Evolutionary conservation across 2,888 invertebrate species (phyloP).

Genomic region (Drosophila trichaetosa): DNA sequence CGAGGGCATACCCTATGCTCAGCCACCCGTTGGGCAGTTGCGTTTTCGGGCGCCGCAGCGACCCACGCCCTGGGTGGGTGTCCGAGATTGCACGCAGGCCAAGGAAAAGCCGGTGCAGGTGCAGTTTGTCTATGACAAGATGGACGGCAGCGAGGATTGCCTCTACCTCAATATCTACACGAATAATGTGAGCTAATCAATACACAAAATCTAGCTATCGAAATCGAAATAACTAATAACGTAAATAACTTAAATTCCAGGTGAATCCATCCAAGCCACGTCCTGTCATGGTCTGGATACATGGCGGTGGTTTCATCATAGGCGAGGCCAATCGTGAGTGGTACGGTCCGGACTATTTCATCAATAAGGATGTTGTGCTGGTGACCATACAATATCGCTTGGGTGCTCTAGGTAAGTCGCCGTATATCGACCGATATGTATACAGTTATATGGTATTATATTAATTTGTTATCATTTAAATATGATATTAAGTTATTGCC

Average conservation of each 20-base stretch:
- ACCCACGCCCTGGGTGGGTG: conserved; percentile 84
- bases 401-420: conserved; percentile 83
- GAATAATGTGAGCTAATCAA: conserved; percentile 77
- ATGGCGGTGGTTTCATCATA: conserved; percentile 85
- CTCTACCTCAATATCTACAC: conserved; percentile 86
- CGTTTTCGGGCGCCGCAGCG: conserved; percentile 85
- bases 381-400: conserved; percentile 86
- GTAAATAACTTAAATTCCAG: conserved; percentile 45
- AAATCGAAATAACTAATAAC: neutral
- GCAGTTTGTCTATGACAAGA: conserved; percentile 76
- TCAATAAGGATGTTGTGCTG: conserved; percentile 85
- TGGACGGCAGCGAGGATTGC: conserved; percentile 86
- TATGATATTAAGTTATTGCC: neutral
- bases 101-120: conserved; percentile 82
- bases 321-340: conserved; percentile 84
- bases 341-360: conserved; percentile 85
- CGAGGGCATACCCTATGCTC: conserved; percentile 84
- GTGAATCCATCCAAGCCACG: conserved; percentile 76
- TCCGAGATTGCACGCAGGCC: conserved; percentile 83
- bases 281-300: conserved; percentile 86
- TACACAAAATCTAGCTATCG: neutral
- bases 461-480: neutral
- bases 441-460: neutral
- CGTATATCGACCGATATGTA: too few species aligned
- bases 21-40: conserved; percentile 83